Percentiles rank a stretch among this genome's conserved stretches.
Conservation (phyloP, 2,797 vertebrate species). For the Anomalospiza imberbis region DNA sequence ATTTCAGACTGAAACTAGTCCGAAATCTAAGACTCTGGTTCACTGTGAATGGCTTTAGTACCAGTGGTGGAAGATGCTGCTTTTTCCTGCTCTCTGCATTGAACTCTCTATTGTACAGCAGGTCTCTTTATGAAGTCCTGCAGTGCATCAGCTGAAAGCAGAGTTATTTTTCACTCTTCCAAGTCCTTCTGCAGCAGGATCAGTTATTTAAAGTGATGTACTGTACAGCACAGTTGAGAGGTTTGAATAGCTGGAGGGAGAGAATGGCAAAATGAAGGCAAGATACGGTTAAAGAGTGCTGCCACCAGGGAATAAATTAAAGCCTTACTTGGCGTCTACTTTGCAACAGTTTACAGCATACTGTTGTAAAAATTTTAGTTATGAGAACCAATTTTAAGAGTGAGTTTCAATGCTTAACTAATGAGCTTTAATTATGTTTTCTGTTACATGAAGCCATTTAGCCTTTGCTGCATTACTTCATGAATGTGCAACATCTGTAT, state of each 20-base stretch:
- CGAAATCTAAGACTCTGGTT: neutral
- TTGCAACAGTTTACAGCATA: neutral
- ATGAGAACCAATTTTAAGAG: neutral
- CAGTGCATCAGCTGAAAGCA: neutral
- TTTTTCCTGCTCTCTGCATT: neutral
- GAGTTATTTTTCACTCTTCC: neutral
- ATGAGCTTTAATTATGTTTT: neutral
- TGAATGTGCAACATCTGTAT: neutral
- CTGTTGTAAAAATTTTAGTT: neutral
- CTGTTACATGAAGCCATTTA: neutral
- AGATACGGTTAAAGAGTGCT: neutral
- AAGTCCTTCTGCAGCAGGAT: neutral
- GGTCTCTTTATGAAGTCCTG: neutral
- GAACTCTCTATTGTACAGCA: neutral
- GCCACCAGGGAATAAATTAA: neutral
- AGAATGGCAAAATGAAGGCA: neutral
- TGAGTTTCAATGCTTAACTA: neutral
- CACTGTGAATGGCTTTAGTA: neutral
- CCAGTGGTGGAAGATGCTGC: neutral
- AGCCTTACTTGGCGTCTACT: neutral
- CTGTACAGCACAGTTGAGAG: neutral
- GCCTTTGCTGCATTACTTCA: neutral
- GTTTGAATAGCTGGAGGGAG: neutral
- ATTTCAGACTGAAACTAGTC: neutral
- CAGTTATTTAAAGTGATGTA: neutral